Evolutionary conservation across 2,888 invertebrate genomes (phyloP), one percentile per base, ranked within the genome.

Genomic region (Microplitis manilae): DNA sequence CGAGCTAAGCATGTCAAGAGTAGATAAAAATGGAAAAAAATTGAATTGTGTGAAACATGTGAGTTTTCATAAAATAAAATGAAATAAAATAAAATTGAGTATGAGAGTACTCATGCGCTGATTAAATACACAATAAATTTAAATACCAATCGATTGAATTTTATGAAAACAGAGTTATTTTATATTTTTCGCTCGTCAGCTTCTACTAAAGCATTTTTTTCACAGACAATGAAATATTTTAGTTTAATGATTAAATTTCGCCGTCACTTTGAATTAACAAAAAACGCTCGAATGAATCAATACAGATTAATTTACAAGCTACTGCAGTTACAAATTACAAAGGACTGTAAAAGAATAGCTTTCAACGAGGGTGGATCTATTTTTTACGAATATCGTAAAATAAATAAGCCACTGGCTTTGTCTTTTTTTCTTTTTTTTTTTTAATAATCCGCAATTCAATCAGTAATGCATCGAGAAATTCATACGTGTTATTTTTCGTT

Each of bases 381-480:
- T 50, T 50, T 50, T 50, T 50, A 8, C 13, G 50, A 50, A 50
- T 50, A 13, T 50, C 50, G 13, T 50, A 13, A 50, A 50, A 50
- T 50, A 50, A 50, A 50, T 50, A 50, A 50, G 13, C 50, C 50
- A 50, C 13, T 50, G 50, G 13, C 50, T 8, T 1, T 13, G 50
- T 13, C 5, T 50, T 50, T 50, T 50, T 13, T 50, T n/a, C n/a
- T n/a, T 5, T 50, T 30, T 30, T 30, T 50, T 5, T 50, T 30
- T 30, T 30, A 30, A 50, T 62, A 72, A 72, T 62, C 17, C 30
- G 20, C 39, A 72, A 38, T 40, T 9, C 38, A 72, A 62, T 62
- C 40, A 72, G 17, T 72, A 15, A 39, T 62, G 39, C 15, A 30
- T 38, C 39, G 15, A 72, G 20, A 67, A 67, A 20, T 50, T 50